Base-by-base conservation (phyloP, 2,797 vertebrate species). In the Tapera naevia region DNA sequence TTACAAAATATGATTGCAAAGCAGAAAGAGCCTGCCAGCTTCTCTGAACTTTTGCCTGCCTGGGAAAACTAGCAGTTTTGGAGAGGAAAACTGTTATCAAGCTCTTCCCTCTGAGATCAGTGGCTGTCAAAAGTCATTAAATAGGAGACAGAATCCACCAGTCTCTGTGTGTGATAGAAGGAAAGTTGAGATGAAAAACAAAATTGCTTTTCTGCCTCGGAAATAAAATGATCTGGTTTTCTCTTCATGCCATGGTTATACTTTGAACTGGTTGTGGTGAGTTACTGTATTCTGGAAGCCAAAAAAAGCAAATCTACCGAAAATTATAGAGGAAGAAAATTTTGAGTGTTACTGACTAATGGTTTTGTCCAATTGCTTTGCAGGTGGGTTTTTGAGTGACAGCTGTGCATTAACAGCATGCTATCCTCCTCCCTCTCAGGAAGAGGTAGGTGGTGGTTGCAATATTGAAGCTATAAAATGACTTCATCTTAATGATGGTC, bases 301-400 rank as follows among this genome's bases (percentile, higher is more conserved):
- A 95, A 97, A 97, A 95, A 98, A 97, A 96, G 91, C 43, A 86
- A 96, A 89, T 93, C 94, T 85, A 73, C 95, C 48, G 78, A 96
- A 98, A 98, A 98, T 98, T 98, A 98, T 88, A 98, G 96, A 90
- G 96, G 86, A 96, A 95, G 76, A 96, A 97, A 98, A 98, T 98
- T 96, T 98, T 97, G 93, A 97, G 97, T 98, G 98, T 98, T 98
- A 97, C 89, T 97, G 96, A 80, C 94, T 97, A 97, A 97, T 96
- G 80, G 60, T 81, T 98, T 97, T 22, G 67, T 37, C 83, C 88
- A 71, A 93, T 96, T 97, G 94, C 93, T 97, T 98, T 97, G 93
- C 81, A 96, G 92, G 67, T 66, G 76, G 88, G 93, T 94, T 94
- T 95, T 91, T 98, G 98, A 99, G 80, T 97, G 98, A 98, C 98